Evolutionary conservation across 2,888 invertebrate genomes (phyloP), one percentile per base, ranked within the genome.

Genomic region (Masnerella sp.): DNA sequence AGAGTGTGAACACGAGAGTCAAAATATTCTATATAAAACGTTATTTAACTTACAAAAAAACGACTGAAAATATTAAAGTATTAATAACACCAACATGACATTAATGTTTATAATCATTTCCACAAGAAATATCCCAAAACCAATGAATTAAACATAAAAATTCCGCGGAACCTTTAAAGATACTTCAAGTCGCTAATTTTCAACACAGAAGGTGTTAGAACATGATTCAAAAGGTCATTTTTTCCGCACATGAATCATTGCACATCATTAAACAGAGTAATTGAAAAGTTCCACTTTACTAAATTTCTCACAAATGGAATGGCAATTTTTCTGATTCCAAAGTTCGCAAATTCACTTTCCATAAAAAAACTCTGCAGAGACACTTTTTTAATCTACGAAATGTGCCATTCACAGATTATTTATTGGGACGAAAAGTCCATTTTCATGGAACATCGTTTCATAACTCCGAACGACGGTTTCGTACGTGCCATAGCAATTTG

Each of bases 381-480:
- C 7, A 22, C 7, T 22, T 22, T 3, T 7, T 5, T 7, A 22
- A 22, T n/a, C n/a, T n/a, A n/a, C n/a, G 22, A 22, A 22, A 22
- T 22, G 22, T 22, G 7, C 7, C 3, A 22, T 22, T 22, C 22
- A 3, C 88, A 95, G 94, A 91, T 96, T 51, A 90, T 95, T 56
- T 95, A 94, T 84, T 96, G 96, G 96, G 96, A 96, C 84, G 92
- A 93, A 2, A 91, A 92, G 78, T 92, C 93, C 18, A 90, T 96
- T 58, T 96, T 93, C 84, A 91, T 96, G 89, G 95, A 96, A 85
- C 96, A 96, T 85, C 91, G 93, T 75, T 93, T 96, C 77, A 88
- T 94, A 17, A 93, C 94, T 0, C 88, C 93, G 2, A 83, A 83
- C n/a, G 95, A 96, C 81, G 90, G 91, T 18, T 94, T 93, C 87